A percentile compares a stretch with the other conserved stretches of the same genome.
phyloP scores from a whole-genome alignment of 1,140 invertebrate genomes.

The Eulimnadia texana region DNA sequence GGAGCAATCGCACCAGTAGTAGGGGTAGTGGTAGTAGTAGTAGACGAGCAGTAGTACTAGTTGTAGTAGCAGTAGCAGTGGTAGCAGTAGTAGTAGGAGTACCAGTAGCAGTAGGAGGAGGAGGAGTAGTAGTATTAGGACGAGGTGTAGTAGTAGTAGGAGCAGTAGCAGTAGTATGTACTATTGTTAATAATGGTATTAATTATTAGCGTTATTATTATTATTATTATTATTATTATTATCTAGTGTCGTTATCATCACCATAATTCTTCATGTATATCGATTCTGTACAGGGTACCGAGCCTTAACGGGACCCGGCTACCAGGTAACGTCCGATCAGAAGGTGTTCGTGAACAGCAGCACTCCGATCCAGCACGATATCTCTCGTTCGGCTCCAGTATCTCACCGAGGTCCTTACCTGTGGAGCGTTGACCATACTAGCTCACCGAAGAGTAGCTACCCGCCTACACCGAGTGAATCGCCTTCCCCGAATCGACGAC shows the following conservation, averaged over 20 bases:
- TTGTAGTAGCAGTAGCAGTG: background rate
- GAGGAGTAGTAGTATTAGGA: background rate
- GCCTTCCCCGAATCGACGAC: background rate
- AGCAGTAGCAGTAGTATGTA: background rate
- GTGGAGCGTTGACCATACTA: conserved; percentile 8
- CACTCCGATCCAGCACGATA: background rate
- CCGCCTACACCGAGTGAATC: background rate
- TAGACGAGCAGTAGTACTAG: background rate
- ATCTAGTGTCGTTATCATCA: background rate
- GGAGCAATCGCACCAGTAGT: background rate
- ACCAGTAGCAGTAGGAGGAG: background rate
- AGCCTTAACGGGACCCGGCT: background rate
- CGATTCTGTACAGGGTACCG: conserved; percentile 4
- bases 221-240: background rate
- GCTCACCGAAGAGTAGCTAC: background rate
- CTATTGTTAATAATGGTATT: no score
- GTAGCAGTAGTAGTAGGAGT: background rate
- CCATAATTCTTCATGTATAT: background rate
- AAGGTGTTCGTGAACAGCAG: background rate
- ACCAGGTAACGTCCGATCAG: conserved; percentile 2
- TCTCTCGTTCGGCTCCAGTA: background rate
- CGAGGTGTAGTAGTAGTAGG: background rate
- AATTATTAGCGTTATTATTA: background rate
- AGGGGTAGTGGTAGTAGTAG: background rate
- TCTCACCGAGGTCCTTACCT: conserved; percentile 8